Conservation (phyloP, 2,797 vertebrate genomes). For the Rallus crepitans region DNA sequence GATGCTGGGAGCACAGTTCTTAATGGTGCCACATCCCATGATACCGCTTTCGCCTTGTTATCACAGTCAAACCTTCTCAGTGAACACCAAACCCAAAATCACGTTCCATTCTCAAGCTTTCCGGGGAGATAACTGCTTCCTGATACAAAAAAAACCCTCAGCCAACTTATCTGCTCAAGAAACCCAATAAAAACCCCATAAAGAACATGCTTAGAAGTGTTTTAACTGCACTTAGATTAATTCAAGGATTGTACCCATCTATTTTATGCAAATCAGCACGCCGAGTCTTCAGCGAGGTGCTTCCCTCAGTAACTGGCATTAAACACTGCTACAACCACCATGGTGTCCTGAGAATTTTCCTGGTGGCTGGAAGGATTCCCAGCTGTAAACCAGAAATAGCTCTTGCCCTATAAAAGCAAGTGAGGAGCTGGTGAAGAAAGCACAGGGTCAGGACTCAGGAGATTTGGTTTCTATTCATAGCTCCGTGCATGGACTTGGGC, state of each 20-base stretch:
- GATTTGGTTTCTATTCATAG: slow-evolving; percentile 45
- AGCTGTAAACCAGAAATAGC: slow-evolving; percentile 55
- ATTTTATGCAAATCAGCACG: not conserved
- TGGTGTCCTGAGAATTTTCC: not conserved
- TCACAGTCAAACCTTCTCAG: not conserved
- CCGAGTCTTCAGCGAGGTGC: not conserved
- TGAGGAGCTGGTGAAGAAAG: slow-evolving; percentile 22
- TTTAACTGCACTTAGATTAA: not conserved
- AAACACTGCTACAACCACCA: not conserved
- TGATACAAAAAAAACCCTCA: not conserved
- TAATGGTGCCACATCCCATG: not conserved
- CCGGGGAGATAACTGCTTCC: not conserved
- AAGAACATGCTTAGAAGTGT: not conserved
- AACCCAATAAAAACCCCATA: not conserved
- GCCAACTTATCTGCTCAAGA: not conserved
- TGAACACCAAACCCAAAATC: not conserved
- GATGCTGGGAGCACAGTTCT: not conserved
- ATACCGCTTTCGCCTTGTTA: not conserved
- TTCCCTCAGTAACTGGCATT: not conserved
- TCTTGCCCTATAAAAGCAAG: slow-evolving; percentile 61
- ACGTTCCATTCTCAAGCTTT: not conserved
- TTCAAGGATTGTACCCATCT: not conserved
- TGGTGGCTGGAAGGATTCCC: slow-evolving; percentile 42
- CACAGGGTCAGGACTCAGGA: not conserved
- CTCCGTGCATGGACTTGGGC: not conserved